Base-by-base conservation (phyloP, 2,113 vertebrate genomes). In the Balaenoptera acutorostrata region DNA sequence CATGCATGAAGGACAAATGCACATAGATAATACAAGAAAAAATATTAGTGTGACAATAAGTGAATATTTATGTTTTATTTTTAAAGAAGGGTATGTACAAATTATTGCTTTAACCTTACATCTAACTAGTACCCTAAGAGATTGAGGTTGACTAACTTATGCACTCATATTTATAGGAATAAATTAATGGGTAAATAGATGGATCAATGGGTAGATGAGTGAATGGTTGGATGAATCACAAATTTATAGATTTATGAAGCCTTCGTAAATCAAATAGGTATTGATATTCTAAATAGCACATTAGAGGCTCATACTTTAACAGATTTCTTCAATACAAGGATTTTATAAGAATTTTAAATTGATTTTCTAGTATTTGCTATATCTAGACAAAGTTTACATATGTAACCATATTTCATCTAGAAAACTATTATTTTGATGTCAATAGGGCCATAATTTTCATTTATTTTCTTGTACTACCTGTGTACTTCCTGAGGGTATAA, bases 401-500 rank as follows among this genome's bases (percentile, higher is more conserved):
- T 84, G 0, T 33, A 61, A 52, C 29, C 1, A 41, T 63, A 74
- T 74, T 90, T 96, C 61, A 95, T 39, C 36, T 59, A 36, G 49
- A 83, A 83, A 92, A 87, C 20, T 77, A 39, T 96, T 59, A 87
- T 93, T 87, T 77, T 96, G 52, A 78, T 25, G 25, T 86, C 61
- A 83, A 3, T 91, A 74, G 33, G 63, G 49, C 7, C 23, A 44
- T 75, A 71, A 93, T 78, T 96, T 97, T 92, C 69, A 95, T 77
- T 96, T 92, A 90, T 31, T 91, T 95, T 81, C 68, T 83, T 25
- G 77, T 81, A 82, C 25, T 81, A 88, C 39, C 15, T 39, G 5
- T 97, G 13, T 41, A 71, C 33, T 95, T 96, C 68, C 83, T 87
- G 36, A 84, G 33, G 57, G n/a, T 39, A 90, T 93, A 90, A 74